Percentiles rank a stretch among this genome's conserved stretches.
phyloP scores from a whole-genome alignment of 2,113 vertebrate species.

The Nymphicus hollandicus region DNA sequence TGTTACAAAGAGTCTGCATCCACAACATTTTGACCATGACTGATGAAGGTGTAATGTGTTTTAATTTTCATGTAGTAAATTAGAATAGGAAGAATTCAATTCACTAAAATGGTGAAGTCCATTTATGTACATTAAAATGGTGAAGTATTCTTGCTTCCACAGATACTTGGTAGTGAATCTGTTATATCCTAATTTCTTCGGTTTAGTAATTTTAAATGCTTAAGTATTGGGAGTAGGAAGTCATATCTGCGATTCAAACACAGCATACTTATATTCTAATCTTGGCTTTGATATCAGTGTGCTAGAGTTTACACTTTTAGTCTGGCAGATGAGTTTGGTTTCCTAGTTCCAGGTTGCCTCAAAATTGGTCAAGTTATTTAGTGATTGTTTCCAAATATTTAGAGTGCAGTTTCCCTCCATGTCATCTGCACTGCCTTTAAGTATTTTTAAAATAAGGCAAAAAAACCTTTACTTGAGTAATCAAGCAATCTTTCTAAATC shows the following conservation, averaged over 20 bases:
- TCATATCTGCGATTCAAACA: neutral
- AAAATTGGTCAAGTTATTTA: neutral
- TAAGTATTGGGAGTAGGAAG: neutral
- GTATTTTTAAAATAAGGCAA: neutral
- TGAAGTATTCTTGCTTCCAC: neutral
- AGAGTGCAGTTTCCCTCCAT: neutral
- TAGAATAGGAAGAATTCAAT: neutral
- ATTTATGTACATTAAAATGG: neutral
- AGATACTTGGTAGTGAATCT: neutral
- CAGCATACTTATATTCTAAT: neutral
- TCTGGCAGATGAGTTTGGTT: neutral
- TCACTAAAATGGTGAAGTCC: neutral
- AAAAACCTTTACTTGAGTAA: neutral
- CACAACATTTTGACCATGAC: neutral
- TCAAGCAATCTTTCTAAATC: neutral
- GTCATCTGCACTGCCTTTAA: neutral
- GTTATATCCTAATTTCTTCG: neutral
- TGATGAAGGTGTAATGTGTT: slow-evolving; percentile 3
- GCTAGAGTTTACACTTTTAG: neutral
- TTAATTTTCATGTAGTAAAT: neutral
- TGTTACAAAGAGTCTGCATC: neutral
- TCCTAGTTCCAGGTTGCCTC: neutral
- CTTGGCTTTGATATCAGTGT: neutral
- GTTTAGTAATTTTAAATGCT: neutral
- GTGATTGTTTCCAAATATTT: neutral